Conservation (phyloP, 2,113 vertebrate species). For the Irena cyanogastra region DNA sequence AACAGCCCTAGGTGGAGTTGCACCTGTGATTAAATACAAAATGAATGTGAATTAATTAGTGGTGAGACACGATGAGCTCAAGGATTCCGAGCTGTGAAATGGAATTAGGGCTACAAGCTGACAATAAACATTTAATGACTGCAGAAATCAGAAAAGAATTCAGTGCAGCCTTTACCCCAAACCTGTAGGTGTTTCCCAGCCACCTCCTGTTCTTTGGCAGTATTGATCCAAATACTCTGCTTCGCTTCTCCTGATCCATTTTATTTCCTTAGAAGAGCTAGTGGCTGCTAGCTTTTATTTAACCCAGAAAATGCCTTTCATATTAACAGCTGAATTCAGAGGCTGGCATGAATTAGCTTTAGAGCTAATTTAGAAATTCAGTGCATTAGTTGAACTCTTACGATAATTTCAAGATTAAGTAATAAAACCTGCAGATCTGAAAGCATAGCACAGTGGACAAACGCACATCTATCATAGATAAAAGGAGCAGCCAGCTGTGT, state of each 20-base stretch:
- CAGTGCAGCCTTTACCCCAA: neutral
- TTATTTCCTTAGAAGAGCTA: neutral
- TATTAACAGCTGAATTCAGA: neutral
- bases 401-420: neutral
- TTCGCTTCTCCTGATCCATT: neutral
- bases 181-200: neutral
- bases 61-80: neutral
- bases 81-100: neutral
- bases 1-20: conserved; percentile 11
- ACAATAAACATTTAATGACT: neutral
- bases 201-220: neutral
- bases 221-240: fast-evolving
- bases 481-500: neutral
- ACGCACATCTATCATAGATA: neutral
- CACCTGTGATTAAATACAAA: neutral
- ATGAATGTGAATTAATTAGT: neutral
- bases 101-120: neutral
- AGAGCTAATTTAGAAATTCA: neutral
- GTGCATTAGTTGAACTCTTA: neutral
- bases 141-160: neutral
- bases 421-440: neutral
- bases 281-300: neutral
- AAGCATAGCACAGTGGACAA: neutral
- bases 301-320: neutral
- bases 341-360: neutral